These are phyloP conservation scores for Drosophila santomea DNA, from an alignment of 1,140 invertebrate species.

Conservation along the genomic window DNA sequence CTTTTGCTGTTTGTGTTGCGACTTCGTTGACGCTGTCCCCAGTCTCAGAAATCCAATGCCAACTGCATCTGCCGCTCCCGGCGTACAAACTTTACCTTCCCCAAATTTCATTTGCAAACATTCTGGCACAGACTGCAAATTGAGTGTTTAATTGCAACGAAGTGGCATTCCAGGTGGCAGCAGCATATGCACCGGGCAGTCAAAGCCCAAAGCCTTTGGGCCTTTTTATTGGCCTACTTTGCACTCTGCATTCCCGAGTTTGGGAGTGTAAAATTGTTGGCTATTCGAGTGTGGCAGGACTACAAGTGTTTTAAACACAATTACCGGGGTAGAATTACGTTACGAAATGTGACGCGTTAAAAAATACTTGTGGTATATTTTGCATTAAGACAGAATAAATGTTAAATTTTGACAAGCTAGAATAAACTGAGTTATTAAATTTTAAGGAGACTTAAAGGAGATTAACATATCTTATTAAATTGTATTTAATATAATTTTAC, in stretches of 20 bases:
- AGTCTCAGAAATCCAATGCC: slow-evolving; percentile 23
- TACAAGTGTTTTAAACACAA: not conserved
- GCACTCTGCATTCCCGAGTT: not conserved
- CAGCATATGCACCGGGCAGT: slow-evolving; percentile 58
- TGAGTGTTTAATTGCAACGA: slow-evolving; percentile 77
- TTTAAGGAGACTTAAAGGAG: no score
- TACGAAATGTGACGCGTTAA: no score
- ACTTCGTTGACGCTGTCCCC: slow-evolving; percentile 71
- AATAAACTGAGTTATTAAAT: no score
- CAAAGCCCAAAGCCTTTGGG: slow-evolving; percentile 10
- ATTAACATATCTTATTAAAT: not conserved
- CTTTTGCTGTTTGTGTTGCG: slow-evolving; percentile 78
- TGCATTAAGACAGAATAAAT: no score
- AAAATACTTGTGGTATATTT: no score
- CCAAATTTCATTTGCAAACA: slow-evolving; percentile 77
- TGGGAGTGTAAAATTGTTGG: not conserved
- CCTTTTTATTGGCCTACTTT: slow-evolving; percentile 3
- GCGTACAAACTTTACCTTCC: slow-evolving; percentile 73
- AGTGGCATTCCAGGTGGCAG: slow-evolving; percentile 50
- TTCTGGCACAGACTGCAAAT: slow-evolving; percentile 62
- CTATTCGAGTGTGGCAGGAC: not conserved
- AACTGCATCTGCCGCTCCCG: slow-evolving; percentile 22
- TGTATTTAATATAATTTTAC: not conserved
- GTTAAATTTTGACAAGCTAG: no score
- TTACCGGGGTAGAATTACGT: no score